Evolutionary conservation across 2,797 vertebrate genomes (phyloP), one percentile per base, ranked within the genome.

Genomic region (Sebastes steindachneri): DNA sequence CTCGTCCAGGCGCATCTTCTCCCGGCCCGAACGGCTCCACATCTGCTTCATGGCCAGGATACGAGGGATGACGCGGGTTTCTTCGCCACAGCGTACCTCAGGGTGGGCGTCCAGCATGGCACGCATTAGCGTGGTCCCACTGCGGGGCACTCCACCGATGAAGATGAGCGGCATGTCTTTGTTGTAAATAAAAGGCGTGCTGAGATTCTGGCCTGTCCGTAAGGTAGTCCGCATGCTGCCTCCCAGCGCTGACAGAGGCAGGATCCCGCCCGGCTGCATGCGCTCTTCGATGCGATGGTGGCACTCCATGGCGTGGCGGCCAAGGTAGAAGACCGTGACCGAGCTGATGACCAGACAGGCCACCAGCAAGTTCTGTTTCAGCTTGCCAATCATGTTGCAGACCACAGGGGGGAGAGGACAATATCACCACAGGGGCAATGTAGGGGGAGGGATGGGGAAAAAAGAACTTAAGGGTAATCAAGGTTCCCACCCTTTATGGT

Each of bases 121-220:
- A 19, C 98, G 93, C 98, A 99, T 99, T 4, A 99, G 93, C 2
- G 98, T 99, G 66, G 98, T 99, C 73, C 98, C 98, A 2, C 98
- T 99, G 41, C 98, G 97, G 26, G 98, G 98, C 0, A 99, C 98
- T 1, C 98, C 98, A 0, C 98, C 98, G 1, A 99, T 98, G 89
- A 99, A 99, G 65, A 99, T 95, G 35, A 99, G 96, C 1, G 98
- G 98, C 98, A 98, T 99, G 95, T 99, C 98, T 92, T 99, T 99
- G 95, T 97, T 97, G 95, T 99, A 99, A 77, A 97, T 83, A 55
- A 96, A 93, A 4, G 94, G 96, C 58, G 91, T 95, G 66, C 92
- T 97, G 26, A 83, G 79, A 3, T 91, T 90, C 37, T 95, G 89
- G 60, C 93, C 94, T 0, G 96, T 95, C 66, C 95, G 92, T 35